These are phyloP conservation scores for Oxyteleia sp. DNA, from an alignment of 2,888 invertebrate genomes.

Conservation along the genomic window DNA sequence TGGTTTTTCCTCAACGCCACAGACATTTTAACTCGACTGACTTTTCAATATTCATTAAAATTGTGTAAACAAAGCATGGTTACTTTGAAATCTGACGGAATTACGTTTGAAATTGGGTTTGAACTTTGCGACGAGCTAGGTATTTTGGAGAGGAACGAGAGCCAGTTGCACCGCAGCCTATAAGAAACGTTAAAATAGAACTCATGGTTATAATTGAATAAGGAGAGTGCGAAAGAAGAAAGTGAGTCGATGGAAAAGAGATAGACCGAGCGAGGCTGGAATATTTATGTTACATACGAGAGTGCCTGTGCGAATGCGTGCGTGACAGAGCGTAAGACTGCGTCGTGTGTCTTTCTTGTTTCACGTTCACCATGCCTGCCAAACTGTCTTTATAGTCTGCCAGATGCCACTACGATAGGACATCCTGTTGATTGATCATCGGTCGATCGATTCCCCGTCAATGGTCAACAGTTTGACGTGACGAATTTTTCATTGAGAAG, in stretches of 20 bases:
- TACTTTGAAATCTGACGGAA: not conserved
- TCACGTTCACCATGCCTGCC: constrained; percentile 84
- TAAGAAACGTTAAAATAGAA: constrained; percentile 64
- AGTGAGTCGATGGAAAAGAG: constrained; percentile 52
- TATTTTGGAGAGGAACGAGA: constrained; percentile 40
- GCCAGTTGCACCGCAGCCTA: constrained; percentile 60
- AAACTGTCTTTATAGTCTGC: constrained; percentile 85
- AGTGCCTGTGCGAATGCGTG: constrained; percentile 77
- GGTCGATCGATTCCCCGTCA: constrained; percentile 51
- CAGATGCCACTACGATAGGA: constrained; percentile 82
- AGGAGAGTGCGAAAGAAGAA: constrained; percentile 54
- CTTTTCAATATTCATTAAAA: not conserved
- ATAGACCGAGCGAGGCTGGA: constrained; percentile 75
- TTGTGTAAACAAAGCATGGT: not conserved
- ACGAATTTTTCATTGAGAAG: not conserved
- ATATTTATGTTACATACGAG: constrained; percentile 75
- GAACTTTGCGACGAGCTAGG: constrained; percentile 1
- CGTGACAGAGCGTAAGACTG: constrained; percentile 77
- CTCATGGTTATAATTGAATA: constrained; percentile 61
- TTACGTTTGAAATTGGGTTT: not conserved
- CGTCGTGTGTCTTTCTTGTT: constrained; percentile 75
- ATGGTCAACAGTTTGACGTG: constrained; percentile 1
- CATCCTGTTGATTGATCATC: constrained; percentile 46
- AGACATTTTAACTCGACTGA: not conserved
- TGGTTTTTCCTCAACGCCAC: no score